Base-by-base conservation (phyloP, 2,113 vertebrate species). In the Synchiropus splendidus region DNA sequence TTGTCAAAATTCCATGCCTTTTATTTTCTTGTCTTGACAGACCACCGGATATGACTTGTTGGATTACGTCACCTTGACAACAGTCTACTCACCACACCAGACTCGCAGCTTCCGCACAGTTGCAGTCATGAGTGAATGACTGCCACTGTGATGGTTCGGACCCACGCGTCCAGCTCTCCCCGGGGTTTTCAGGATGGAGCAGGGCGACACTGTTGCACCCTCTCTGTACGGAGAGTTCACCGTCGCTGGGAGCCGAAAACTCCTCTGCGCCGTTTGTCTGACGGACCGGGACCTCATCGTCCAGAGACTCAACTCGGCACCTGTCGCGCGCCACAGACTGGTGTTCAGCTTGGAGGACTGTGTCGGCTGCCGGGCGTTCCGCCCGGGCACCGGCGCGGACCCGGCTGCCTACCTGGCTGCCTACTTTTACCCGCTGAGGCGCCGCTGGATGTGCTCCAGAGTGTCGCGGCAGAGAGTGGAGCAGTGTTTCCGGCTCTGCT, bases 151-250 rank as follows among this genome's bases (percentile, higher is more conserved):
- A 45, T 4, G 21, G 8, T 40, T 52, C 51, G 51, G 60, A 62
- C 54, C 45, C 9, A 40, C 21, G 39, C 21, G 39, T 44, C 17
- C 44, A 35, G 16, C 34, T 54, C 39, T 72, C 61, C 63, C 82
- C 81, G 83, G 12, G 18, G 10, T 27, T 74, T 81, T 3, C 46
- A 14, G 27, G 54, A 51, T 41, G 49, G 12, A 30, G 10, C 31
- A 1, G 70, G 67, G 35, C 21, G 41, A 56, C 66, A 63, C 9
- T 6, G 12, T 1, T 10, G 16, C 39, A 30, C 1, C 36, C 58
- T 64, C 63, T 30, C 51, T 81, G 17, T 73, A 75, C 56, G 83
- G 81, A 31, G 83, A 84, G 48, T 84, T 83, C 48, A 58, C 75
- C 6, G 10, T 38, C 12, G 39, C 17, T 0, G 61, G 46, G 2